Evolutionary conservation across 2,888 invertebrate genomes (phyloP).

Genomic region (Archaeoteleia sp.): DNA sequence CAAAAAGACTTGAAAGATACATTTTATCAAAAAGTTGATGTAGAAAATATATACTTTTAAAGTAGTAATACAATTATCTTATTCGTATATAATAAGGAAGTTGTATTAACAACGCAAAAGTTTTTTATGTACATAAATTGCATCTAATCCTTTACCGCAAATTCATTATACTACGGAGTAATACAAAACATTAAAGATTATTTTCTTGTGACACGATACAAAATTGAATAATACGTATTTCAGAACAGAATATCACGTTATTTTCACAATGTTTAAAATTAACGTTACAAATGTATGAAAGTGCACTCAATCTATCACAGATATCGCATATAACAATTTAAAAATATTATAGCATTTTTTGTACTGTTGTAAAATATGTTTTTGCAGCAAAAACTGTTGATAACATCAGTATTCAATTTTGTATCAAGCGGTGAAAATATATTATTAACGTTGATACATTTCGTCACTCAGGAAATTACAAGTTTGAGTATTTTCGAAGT

Average conservation of each 20-base stretch:
- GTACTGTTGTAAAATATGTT: slow-evolving; percentile 9
- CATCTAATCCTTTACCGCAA: too few relatives aligned
- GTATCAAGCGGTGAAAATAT: slow-evolving; percentile 17
- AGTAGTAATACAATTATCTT: background rate
- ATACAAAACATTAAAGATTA: slow-evolving; percentile 23
- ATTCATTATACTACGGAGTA: too few relatives aligned
- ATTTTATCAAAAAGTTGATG: background rate
- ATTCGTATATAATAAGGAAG: background rate
- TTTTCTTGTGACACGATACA: background rate
- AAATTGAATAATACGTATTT: background rate
- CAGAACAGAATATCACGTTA: background rate
- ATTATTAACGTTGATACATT: background rate
- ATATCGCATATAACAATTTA: slow-evolving; percentile 1
- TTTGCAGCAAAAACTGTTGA: slow-evolving; percentile 5
- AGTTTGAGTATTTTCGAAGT: slow-evolving; percentile 26
- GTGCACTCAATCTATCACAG: slow-evolving; percentile 32
- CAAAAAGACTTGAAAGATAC: background rate
- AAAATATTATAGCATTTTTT: too few relatives aligned
- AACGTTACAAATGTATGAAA: too few relatives aligned
- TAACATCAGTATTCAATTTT: slow-evolving; percentile 28
- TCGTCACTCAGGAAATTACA: background rate
- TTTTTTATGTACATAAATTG: too few relatives aligned
- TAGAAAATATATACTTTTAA: slow-evolving; percentile 4
- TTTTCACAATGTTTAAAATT: slow-evolving; percentile 9
- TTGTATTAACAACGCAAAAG: too few relatives aligned